Percentiles rank a stretch among this genome's conserved stretches.
These are phyloP conservation scores for Miniopterus natalensis DNA, from an alignment of 2,113 vertebrate genomes.

Conservation along the genomic window DNA sequence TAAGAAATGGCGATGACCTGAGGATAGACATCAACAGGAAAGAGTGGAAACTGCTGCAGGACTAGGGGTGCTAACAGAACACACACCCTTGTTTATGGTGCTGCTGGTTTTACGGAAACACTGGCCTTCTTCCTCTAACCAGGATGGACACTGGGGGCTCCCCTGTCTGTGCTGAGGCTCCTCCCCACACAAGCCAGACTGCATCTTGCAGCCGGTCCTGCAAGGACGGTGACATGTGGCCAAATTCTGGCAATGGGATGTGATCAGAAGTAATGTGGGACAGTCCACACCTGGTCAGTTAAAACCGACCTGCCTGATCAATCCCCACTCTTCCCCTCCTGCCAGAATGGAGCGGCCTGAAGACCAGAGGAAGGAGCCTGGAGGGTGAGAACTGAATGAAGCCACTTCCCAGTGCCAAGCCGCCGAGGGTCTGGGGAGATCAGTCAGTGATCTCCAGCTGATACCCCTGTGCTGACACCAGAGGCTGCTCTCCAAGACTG, in stretches of 20 bases:
- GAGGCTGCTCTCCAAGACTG: not conserved
- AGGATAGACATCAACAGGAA: not conserved
- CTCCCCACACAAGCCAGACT: not conserved
- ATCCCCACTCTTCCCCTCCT: not conserved
- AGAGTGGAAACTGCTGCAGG: too few species aligned
- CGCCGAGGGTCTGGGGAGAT: not conserved
- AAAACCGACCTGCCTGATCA: not conserved
- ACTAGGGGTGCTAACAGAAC: too few species aligned
- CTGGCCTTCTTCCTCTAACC: too few species aligned
- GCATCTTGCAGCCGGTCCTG: not conserved
- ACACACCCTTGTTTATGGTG: too few species aligned
- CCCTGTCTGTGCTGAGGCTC: too few species aligned
- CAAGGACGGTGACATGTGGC: accelerated
- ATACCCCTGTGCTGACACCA: not conserved
- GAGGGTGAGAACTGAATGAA: too few species aligned
- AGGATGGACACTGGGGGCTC: too few species aligned
- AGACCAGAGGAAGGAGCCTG: too few species aligned
- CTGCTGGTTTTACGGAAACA: too few species aligned
- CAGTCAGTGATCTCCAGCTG: not conserved
- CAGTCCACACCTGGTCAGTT: not conserved
- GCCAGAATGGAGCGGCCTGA: not conserved
- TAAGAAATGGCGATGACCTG: not conserved
- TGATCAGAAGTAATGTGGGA: not conserved
- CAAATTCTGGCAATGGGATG: not conserved
- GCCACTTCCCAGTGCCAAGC: not conserved